Evolutionary conservation across 2,888 invertebrate species (phyloP), one percentile per base, ranked within the genome.

Genomic region (Chironomus tentans): DNA sequence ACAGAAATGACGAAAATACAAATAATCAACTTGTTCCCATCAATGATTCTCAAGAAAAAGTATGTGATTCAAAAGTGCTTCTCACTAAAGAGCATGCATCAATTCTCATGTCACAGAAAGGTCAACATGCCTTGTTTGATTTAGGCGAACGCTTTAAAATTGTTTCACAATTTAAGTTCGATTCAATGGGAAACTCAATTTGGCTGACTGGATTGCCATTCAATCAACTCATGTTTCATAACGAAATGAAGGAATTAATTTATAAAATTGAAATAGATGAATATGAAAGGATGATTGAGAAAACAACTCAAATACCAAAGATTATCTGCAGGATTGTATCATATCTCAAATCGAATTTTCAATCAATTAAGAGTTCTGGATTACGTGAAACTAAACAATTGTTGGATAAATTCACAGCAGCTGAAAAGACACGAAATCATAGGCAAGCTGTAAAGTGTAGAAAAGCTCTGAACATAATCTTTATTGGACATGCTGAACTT

Each of bases 401-500:
- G 3, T 56, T 69, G 6, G 15, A 24, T 4, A 10, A 24, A 15
- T 24, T 76, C 28, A 24, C 69, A 4, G 28, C 48, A 7, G 68
- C 76, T 28, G 76, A 76, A 21, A n/a, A 10, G 12, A 18, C 5
- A 7, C 28, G 38, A 1, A 56, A 76, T 56, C 38, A 69, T 15
- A 76, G 83, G 70, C 79, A 82, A 77, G 86, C 87, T 2, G 87
- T 87, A 76, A 81, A 81, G 68, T 82, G 84, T 79, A 80, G 86
- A 3, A 86, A 83, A 75, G 83, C 83, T 70, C 81, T 89, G 0
- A 89, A 89, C 79, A 88, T 87, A 85, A 85, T 88, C 47, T 81
- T 89, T 5, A 81, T 89, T 5, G 89, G 89, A 0, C 88, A 88
- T 80, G 87, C 87, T 0, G 88, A 88, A 0, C 84, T 89, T 22